Evolutionary conservation across 2,797 vertebrate genomes (phyloP), one percentile per base, ranked within the genome.

Genomic region (Macrochelys suwanniensis): DNA sequence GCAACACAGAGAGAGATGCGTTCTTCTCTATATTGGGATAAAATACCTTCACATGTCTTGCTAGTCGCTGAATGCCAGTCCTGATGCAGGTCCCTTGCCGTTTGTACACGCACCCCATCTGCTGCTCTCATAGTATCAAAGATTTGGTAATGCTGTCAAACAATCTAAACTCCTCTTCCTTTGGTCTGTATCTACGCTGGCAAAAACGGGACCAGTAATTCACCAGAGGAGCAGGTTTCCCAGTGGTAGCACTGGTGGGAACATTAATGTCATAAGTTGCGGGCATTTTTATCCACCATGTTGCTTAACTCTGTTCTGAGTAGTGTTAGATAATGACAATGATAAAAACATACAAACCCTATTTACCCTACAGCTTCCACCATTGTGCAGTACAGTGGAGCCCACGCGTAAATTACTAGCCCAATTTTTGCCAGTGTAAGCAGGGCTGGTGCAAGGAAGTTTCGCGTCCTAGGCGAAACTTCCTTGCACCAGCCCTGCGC

Each of bases 1-100:
- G 97, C 97, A 97, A 97, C 92, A 89, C 94, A 98, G 97, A 97
- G 94, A 94, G 97, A 97, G 97, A 97, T 96, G 96, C 86, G 92
- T 97, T 98, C 93, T 90, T 96, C 97, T 97, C 97, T 97, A 98
- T 97, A 97, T 97, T 96, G 96, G 97, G 97, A 98, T 96, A 96
- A 97, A 97, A 97, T 97, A 94, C 95, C 95, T 98, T 97, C 94
- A 95, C 96, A 96, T 96, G 95, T 89, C 97, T 97, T 97, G 96
- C 97, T 97, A 92, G 94, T 97, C 96, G 95, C 84, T 97, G 97
- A 96, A 94, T 97, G 97, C 97, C 97, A 97, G 94, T 97, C 96
- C 97, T 97, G 97, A 97, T 95, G 96, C 93, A 97, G 96, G 92
- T 95, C 94, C 92, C 95, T 94, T 96, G 89, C 95, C 91, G 93